Conservation (phyloP, 1,140 invertebrate species). For the Macrobrachium rosenbergii region DNA sequence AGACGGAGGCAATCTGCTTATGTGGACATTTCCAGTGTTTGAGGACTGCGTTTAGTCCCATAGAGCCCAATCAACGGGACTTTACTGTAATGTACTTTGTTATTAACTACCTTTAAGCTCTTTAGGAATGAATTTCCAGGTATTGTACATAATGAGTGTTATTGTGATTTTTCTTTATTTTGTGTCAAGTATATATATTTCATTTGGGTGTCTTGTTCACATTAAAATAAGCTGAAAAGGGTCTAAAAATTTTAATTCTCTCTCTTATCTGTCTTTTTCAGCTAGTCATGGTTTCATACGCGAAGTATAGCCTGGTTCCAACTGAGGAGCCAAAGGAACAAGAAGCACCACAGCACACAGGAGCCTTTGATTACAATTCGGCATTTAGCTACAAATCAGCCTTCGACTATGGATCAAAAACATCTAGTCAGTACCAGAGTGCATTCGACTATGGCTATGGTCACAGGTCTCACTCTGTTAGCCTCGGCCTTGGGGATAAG, state of each 20-base stretch:
- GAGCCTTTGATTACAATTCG: slow-evolving; percentile 59
- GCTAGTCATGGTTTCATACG: slow-evolving; percentile 50
- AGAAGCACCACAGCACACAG: slow-evolving; percentile 4
- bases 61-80: no score
- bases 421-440: slow-evolving; percentile 60
- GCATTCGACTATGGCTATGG: slow-evolving; percentile 63
- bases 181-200: no score
- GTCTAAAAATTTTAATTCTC: neutral
- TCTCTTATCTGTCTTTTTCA: neutral
- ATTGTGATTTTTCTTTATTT: no score
- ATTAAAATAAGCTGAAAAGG: no score
- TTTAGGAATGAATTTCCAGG: no score
- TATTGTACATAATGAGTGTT: no score
- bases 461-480: slow-evolving; percentile 54
- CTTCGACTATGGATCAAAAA: slow-evolving; percentile 50
- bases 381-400: slow-evolving; percentile 60
- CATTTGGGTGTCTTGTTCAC: no score
- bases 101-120: no score
- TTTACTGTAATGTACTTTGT: no score
- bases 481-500: slow-evolving; percentile 59
- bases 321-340: slow-evolving; percentile 54
- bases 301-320: slow-evolving; percentile 56
- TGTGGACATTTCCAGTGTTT: no score
- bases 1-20: no score
- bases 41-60: no score